Conservation (phyloP, 2,888 invertebrate genomes). For the Drosophila formosana region DNA sequence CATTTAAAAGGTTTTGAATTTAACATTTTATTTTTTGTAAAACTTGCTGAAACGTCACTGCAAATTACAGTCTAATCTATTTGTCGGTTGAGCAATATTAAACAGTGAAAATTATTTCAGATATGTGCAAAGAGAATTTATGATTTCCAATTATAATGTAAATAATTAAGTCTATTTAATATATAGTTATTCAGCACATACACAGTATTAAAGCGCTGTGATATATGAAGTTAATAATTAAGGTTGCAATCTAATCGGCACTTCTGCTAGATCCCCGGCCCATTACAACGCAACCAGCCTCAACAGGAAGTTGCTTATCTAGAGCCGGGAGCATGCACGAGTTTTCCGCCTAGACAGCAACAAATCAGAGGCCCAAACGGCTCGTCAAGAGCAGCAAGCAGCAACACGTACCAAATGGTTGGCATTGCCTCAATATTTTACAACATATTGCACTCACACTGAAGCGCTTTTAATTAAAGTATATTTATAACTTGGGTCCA, state of each 20-base stretch:
- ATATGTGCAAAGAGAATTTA: slow-evolving; percentile 3
- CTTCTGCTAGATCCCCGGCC: background rate
- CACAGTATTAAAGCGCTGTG: background rate
- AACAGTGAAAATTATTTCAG: slow-evolving; percentile 4
- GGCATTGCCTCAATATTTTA: slow-evolving; percentile 67
- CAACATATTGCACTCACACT: slow-evolving; percentile 70
- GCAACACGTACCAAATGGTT: slow-evolving; percentile 48
- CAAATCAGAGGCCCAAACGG: slow-evolving; percentile 44
- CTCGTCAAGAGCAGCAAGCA: slow-evolving; percentile 26
- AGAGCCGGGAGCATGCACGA: background rate
- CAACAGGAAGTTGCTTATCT: slow-evolving; percentile 43
- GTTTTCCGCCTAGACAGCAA: slow-evolving; percentile 37
- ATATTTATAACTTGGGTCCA: slow-evolving; percentile 69
- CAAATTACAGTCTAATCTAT: slow-evolving; percentile 43
- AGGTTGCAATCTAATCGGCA: background rate
- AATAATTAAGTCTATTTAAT: slow-evolving; percentile 13
- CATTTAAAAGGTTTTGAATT: slow-evolving; percentile 23
- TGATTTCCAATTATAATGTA: slow-evolving; percentile 8
- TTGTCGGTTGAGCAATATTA: slow-evolving; percentile 8
- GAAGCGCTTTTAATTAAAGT: slow-evolving; percentile 75
- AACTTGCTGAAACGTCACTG: slow-evolving; percentile 35
- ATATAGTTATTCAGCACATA: background rate
- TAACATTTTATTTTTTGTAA: slow-evolving; percentile 12
- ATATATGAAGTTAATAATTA: slow-evolving; percentile 3
- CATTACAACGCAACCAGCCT: slow-evolving; percentile 13